phyloP scores from a whole-genome alignment of 2,888 invertebrate species.

The Epsilonema sp. region DNA sequence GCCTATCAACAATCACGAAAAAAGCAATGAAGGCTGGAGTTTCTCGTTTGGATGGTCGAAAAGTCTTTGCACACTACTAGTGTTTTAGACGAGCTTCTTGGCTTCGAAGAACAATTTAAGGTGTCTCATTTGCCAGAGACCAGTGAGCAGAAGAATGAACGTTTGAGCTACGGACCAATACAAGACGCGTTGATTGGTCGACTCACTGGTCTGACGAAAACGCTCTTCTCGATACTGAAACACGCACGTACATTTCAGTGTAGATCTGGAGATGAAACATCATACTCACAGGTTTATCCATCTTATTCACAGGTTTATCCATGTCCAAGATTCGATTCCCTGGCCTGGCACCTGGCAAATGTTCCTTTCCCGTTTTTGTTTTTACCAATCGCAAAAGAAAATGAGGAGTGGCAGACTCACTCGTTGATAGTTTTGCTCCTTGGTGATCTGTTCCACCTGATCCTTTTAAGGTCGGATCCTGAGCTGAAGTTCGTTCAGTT shows the following conservation, averaged over 20 bases:
- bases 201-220: conserved; percentile 89
- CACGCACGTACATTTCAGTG: too few relatives aligned
- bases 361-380: too few relatives aligned
- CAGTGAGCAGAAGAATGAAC: conserved; percentile 66
- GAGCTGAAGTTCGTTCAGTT: conserved; percentile 77
- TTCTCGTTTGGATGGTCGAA: too few relatives aligned
- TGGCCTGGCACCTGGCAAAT: background rate
- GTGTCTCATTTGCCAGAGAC: conserved; percentile 98
- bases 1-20: too few relatives aligned
- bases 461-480: conserved; percentile 81
- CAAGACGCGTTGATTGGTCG: conserved; percentile 76
- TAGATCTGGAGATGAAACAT: too few relatives aligned
- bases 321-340: background rate
- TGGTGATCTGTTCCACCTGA: conserved; percentile 97
- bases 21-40: too few relatives aligned
- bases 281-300: too few relatives aligned
- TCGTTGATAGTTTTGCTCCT: conserved; percentile 95
- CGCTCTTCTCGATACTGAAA: conserved; percentile 81
- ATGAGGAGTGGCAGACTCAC: conserved; percentile 41
- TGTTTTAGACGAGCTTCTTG: conserved; percentile 68
- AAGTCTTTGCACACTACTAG: background rate
- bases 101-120: conserved; percentile 98
- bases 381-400: background rate
- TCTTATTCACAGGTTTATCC: too few relatives aligned
- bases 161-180: conserved; percentile 95